Evolutionary conservation across 2,113 vertebrate genomes (phyloP), one percentile per base, ranked within the genome.

Genomic region (Prionailurus viverrinus): DNA sequence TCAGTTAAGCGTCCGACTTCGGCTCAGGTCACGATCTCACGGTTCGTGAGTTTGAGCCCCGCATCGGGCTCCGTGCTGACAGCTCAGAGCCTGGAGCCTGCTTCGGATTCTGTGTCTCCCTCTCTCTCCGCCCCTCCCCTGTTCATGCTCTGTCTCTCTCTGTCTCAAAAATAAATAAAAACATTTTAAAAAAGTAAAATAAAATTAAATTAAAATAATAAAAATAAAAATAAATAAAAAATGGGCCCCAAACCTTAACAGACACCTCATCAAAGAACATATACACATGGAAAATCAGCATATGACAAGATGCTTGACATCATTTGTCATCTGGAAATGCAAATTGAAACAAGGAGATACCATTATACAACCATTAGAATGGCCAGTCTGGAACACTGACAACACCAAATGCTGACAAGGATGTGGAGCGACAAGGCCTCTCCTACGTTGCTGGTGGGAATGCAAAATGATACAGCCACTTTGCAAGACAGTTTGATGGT

Each of bases 121-220:
- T 45, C 45, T 45, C 45, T 45, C 45, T 45, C 45, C 9, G 7
- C 45, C 45, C 0, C 45, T 45, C 0, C 0, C 45, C 45, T 0
- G 45, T 45, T 45, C 7, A 45, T 45, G 45, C 45, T 45, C 45
- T 45, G 45, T 45, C 45, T 45, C 45, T 45, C 45, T 45, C 45
- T 45, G 45, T 9, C 45, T 45, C 45, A 45, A 45, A 45, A 45
- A 45, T 45, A 45, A 45, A 45, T 9, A 45, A 45, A 45, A 45
- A 45, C 45, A 45, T 45, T 45, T 45, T 0, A 45, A 45, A 45
- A 45, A 45, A 45, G 1, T 45, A 45, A 61, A 61, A 61, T 61
- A 3, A 61, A 61, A 61, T 61, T 0, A 61, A 61, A 61, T 8
- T 1, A 61, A 61, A 61, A 23, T 23, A 61, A 61, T 61, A 61